Evolutionary conservation across 2,888 invertebrate species (phyloP).

Genomic region (Prenolepis imparis): DNA sequence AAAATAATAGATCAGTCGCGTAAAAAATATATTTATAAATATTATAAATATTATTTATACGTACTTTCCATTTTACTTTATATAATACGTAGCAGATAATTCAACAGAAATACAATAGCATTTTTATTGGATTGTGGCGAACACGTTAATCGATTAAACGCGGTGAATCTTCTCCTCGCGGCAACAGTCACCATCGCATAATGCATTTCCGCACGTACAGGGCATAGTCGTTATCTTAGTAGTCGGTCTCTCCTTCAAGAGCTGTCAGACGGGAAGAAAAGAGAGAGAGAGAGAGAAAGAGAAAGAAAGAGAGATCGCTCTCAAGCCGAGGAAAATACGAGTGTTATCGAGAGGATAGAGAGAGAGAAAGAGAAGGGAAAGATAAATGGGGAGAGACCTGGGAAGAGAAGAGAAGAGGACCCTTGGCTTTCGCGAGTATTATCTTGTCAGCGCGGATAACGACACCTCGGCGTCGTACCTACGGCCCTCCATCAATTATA

Average conservation of each 20-base stretch:
- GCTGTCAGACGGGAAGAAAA: constrained; percentile 74
- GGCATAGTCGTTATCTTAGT: constrained; percentile 78
- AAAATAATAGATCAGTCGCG: background rate
- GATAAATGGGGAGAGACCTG: constrained; percentile 65
- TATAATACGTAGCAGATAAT: background rate
- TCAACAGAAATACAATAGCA: background rate
- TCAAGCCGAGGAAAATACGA: constrained; percentile 78
- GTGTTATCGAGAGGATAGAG: constrained; percentile 76
- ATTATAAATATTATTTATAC: background rate
- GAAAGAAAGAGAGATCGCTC: constrained; percentile 65
- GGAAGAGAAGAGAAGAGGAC: constrained; percentile 57
- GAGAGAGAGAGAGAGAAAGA: constrained; percentile 14
- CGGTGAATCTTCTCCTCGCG: background rate
- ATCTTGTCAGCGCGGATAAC: constrained; percentile 84
- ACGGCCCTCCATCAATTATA: constrained; percentile 84
- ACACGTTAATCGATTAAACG: constrained; percentile 28
- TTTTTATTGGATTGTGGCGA: background rate
- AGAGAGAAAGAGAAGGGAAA: constrained; percentile 66
- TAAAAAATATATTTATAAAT: background rate
- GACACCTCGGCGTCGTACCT: constrained; percentile 83
- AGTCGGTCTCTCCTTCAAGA: constrained; percentile 75
- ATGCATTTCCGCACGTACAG: constrained; percentile 71
- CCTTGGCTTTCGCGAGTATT: constrained; percentile 82
- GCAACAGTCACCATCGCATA: constrained; percentile 68
- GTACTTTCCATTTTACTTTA: background rate